Evolutionary conservation across 37 sponge, comb jelly and placozoan species (phyloP), one percentile per base, ranked within the genome.

Genomic region (Chondrosia reniformis): DNA sequence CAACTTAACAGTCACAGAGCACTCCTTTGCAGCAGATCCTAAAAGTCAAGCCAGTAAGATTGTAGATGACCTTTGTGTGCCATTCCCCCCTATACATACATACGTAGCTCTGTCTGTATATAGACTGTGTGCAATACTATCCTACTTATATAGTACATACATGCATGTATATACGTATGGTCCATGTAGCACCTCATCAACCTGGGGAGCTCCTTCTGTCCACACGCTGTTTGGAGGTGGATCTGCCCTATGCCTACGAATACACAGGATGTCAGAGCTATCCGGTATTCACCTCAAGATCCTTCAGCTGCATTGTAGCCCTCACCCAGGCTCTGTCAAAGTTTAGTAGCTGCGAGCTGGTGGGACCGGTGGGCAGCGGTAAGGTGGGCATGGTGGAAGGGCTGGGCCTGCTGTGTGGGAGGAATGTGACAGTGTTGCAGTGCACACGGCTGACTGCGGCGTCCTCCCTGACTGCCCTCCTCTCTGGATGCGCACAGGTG

Each of bases 401-500:
- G 8, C 39, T 92, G 17, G 85, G 79, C n/a, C 57, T 61, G 38
- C 75, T 92, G 40, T 73, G 76, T 65, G 92, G 92, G 19, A 34
- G 81, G 61, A 63, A 71, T 76, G 78, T 84, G 65, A 22, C 56
- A 30, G 33, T 76, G 13, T 33, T 81, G 10, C 82, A 81, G 33
- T 92, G 89, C 59, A 67, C 43, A 34, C 37, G 79, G n/a, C 85
- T 85, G 28, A 84, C 79, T 25, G 36, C 34, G 33, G 24, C 46
- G 30, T 28, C 73, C 24, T 45, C 82, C 37, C 62, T 92, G 15
- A 61, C 71, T 24, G 75, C 67, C 42, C 46, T 62, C 0, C 34
- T 91, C 40, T 80, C 83, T 25, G 91, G 91, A n/a, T 39, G 79
- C 3, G 83, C 81, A 3, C 87, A 81, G 79, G 85, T 84, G 52